Base-by-base conservation (phyloP, 2,888 invertebrate genomes). In the Lapara coniferarum region DNA sequence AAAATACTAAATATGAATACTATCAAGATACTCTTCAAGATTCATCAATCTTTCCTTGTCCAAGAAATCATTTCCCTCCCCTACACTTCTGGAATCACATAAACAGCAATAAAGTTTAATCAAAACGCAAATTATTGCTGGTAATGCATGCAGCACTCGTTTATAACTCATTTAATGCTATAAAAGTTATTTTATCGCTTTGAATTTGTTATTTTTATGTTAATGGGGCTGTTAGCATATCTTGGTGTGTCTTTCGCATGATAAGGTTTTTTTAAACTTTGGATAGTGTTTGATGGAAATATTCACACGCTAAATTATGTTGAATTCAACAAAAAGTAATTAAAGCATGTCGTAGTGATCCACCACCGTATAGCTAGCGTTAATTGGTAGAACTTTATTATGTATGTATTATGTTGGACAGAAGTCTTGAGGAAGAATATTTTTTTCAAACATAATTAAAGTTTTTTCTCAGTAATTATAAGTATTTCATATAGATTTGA, bases 161-260 rank as follows among this genome's bases (percentile, higher is more conserved):
- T 53, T 59, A 53, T 59, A 68, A 68, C 52, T 68, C 68, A 68
- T 68, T 59, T 59, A 59, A 13, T 51, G 59, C 68, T 44, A 30
- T 68, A 51, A 59, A 59, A 68, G 59, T 68, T 30, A 68, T 68
- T 59, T 68, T 68, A 59, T 59, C 44, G 59, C 59, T 59, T 46
- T 46, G 59, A 59, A 59, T 59, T 59, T 59, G 59, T 59, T 59
- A 59, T 59, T 59, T 59, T 59, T 59, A 59, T 59, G 59, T 59
- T 46, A 59, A 59, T 59, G 59, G 59, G 16, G n/a, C 44, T 59
- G 46, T 59, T 46, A 59, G 16, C 59, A 44, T 16, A 12, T 59
- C 44, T 59, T 16, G 59, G 12, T 37, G 37, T 46, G 16, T 59
- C 8, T 30, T 58, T 59, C 16, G 10, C 59, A 16, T n/a, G 12